Base-by-base conservation (phyloP, 1,140 invertebrate genomes). In the Dinothrombium tinctorium region DNA sequence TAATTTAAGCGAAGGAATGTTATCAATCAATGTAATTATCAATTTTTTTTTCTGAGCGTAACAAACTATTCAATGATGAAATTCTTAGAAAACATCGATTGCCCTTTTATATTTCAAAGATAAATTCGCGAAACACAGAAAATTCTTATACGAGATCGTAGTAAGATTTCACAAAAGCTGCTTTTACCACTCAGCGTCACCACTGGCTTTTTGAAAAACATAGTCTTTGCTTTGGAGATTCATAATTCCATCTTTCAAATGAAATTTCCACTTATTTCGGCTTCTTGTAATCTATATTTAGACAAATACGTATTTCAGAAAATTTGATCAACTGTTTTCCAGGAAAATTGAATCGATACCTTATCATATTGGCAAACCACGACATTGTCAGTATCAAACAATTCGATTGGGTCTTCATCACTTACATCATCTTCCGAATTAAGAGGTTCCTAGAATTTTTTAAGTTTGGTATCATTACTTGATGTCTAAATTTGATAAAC, bases 171-270 rank as follows among this genome's bases (percentile, higher is more conserved):
- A n/a, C n/a, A n/a, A n/a, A n/a, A n/a, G n/a, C n/a, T n/a, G n/a
- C n/a, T n/a, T n/a, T 36, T 55, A 95, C 87, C 90, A 99, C 57
- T 99, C 92, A 23, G 92, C 89, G 68, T 99, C 94, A 47, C 92
- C 94, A 53, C 75, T 86, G 4, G 89, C 86, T 64, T 89, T 95
- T 63, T 95, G 89, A 62, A 99, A 99, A 48, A 98, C 84, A 67
- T 76, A 96, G 63, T 98, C 92, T 62, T 86, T 89, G 14, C 90
- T 89, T 52, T 76, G 75, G 49, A 99, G 69, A 66, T 94, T 95
- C 92, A 98, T 98, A 45, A 99, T 96, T 33, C 92, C 92, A 66
- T 98, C 90, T 67, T 98, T 99, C 40, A 99, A 65, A 62, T 90
- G 84, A 59, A 98, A 96, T 65, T 96, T 98, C 92, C 92, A 99